Evolutionary conservation across 2,888 invertebrate genomes (phyloP).

Genomic region (Myopa testacea): DNA sequence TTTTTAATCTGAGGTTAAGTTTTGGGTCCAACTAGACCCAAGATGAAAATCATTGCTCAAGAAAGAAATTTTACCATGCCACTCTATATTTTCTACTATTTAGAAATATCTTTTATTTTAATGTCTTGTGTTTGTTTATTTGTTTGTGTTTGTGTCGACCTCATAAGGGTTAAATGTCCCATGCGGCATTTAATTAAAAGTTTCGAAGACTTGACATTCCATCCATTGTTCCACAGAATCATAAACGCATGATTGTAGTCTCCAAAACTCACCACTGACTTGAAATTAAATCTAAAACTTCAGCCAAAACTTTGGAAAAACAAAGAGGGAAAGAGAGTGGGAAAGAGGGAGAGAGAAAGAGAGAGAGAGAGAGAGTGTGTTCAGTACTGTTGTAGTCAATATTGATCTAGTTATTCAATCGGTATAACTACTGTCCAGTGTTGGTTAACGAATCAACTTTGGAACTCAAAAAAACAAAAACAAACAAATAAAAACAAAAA

Average conservation of each 20-base stretch:
- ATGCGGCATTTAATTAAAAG: constrained; percentile 12
- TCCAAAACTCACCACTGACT: background rate
- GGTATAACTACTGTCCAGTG: background rate
- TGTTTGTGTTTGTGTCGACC: background rate
- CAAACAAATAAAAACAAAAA: background rate
- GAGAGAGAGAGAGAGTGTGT: background rate
- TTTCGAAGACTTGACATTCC: constrained; percentile 5
- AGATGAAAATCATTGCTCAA: too few species aligned
- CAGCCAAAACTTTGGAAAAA: background rate
- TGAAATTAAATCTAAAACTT: constrained; percentile 9
- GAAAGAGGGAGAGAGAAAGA: background rate
- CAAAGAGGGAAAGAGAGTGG: background rate
- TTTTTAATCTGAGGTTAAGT: too few species aligned
- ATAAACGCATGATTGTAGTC: background rate
- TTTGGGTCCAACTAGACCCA: too few species aligned
- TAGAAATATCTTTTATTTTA: too few species aligned
- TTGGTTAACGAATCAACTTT: background rate
- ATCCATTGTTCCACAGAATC: constrained; percentile 4
- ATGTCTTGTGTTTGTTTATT: too few species aligned
- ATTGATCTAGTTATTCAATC: background rate
- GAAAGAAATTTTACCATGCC: too few species aligned
- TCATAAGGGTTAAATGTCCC: background rate
- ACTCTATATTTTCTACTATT: too few species aligned
- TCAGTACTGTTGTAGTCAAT: background rate
- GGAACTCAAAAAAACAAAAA: background rate